These are phyloP conservation scores for Tetragonula carbonaria DNA, from an alignment of 2,888 invertebrate genomes.

Conservation along the genomic window DNA sequence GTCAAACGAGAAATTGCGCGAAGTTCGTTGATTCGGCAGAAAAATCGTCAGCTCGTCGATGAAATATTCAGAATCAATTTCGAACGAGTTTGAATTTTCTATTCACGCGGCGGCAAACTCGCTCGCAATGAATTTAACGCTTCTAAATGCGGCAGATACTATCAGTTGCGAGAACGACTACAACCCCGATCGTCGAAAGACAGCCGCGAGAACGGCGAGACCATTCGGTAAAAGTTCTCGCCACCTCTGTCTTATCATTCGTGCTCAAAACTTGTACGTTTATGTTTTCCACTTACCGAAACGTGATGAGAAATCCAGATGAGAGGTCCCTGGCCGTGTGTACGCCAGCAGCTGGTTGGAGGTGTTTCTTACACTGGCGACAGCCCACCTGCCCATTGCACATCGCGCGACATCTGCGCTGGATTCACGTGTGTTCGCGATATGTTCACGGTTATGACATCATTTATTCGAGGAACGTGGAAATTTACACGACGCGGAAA, in stretches of 20 bases:
- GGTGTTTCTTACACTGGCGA: conserved; percentile 49
- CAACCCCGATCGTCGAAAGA: conserved; percentile 12
- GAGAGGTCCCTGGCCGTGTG: conserved; percentile 28
- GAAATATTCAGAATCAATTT: conserved; percentile 30
- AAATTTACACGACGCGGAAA: conserved; percentile 34
- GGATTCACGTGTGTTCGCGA: conserved; percentile 32
- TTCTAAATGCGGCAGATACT: neutral
- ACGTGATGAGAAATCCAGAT: conserved; percentile 70
- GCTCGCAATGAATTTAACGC: neutral
- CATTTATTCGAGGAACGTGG: conserved; percentile 34
- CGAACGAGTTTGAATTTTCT: conserved; percentile 23
- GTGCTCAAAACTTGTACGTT: conserved; percentile 63
- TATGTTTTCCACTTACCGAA: conserved; percentile 65
- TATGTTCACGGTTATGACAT: conserved; percentile 32
- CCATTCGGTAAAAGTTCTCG: conserved; percentile 48
- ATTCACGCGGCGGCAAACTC: neutral
- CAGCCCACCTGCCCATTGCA: conserved; percentile 39
- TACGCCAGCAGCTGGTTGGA: conserved; percentile 13
- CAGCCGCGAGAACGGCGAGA: conserved; percentile 18
- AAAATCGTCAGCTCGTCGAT: conserved; percentile 6
- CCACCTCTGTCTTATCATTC: conserved; percentile 38
- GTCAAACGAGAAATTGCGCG: neutral
- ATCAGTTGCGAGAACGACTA: conserved; percentile 13
- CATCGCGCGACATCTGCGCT: conserved; percentile 45
- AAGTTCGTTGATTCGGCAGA: neutral